Percentiles rank a stretch among this genome's conserved stretches.
These are phyloP conservation scores for Dendroctonus ponderosae DNA, from an alignment of 1,140 invertebrate species.

Conservation along the genomic window DNA sequence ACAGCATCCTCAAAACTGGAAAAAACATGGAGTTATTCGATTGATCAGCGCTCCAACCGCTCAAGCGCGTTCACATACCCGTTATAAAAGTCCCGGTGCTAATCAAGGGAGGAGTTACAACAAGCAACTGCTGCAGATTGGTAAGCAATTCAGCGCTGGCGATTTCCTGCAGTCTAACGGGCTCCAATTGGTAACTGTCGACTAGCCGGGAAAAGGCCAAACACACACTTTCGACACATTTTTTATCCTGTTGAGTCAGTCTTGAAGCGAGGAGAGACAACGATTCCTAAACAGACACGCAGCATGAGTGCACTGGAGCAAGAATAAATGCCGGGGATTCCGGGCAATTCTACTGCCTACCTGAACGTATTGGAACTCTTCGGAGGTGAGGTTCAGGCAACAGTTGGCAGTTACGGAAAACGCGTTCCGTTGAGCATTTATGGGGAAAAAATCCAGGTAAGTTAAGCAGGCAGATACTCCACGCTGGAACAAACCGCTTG, in stretches of 20 bases:
- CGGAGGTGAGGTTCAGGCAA: slow-evolving; percentile 88
- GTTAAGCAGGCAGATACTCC: slow-evolving; percentile 93
- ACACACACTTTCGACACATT: slow-evolving; percentile 96
- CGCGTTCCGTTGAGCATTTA: slow-evolving; percentile 92
- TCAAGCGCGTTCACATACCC: slow-evolving; percentile 22
- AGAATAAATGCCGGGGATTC: background rate
- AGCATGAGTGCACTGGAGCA: too few species aligned
- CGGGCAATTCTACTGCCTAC: background rate
- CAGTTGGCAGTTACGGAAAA: slow-evolving; percentile 95
- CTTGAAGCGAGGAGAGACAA: slow-evolving; percentile 81
- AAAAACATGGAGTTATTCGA: background rate
- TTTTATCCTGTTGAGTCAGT: slow-evolving; percentile 94
- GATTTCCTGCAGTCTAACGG: slow-evolving; percentile 89
- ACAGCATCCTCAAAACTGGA: slow-evolving; percentile 85
- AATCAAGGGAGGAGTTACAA: slow-evolving; percentile 88
- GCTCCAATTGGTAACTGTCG: slow-evolving; percentile 93
- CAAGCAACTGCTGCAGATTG: slow-evolving; percentile 89
- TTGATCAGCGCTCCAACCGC: too few species aligned
- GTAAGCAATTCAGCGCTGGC: slow-evolving; percentile 88
- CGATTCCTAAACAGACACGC: slow-evolving; percentile 61
- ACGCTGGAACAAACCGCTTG: slow-evolving; percentile 59
- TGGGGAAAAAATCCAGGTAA: slow-evolving; percentile 97
- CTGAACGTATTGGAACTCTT: slow-evolving; percentile 90
- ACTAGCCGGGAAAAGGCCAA: slow-evolving; percentile 93
- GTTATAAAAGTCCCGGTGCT: slow-evolving; percentile 94